Conservation (phyloP, 2,113 vertebrate species). For the Atherinomorus stipes region DNA sequence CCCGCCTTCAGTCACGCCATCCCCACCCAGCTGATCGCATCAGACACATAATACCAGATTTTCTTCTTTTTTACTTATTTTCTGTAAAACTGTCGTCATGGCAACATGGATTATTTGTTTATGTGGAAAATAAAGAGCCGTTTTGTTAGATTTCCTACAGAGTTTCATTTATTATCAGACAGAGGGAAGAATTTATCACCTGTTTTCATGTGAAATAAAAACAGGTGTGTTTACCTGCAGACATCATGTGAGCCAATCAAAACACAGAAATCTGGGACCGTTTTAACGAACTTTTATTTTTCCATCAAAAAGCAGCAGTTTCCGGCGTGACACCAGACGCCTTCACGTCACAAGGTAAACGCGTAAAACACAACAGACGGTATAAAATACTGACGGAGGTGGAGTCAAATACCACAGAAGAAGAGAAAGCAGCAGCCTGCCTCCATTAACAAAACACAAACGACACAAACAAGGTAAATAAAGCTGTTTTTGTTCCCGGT, state of each 20-base stretch:
- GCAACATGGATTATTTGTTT: not conserved
- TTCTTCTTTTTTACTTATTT: not conserved
- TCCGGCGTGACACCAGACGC: too few relatives aligned
- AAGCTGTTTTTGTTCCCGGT: not conserved
- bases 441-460: not conserved
- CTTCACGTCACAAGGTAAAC: not conserved
- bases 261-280: too few relatives aligned
- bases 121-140: conserved; percentile 18
- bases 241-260: too few relatives aligned
- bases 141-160: not conserved
- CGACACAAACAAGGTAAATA: not conserved
- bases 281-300: conserved; percentile 1
- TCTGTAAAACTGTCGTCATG: not conserved
- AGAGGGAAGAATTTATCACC: too few relatives aligned
- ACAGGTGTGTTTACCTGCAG: too few relatives aligned
- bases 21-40: not conserved
- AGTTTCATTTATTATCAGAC: too few relatives aligned
- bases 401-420: conserved; percentile 11
- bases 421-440: not conserved
- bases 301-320: conserved; percentile 5
- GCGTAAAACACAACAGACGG: not conserved
- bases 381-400: conserved; percentile 29
- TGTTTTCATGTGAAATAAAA: too few relatives aligned
- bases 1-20: conserved; percentile 80
- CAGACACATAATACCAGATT: not conserved